phyloP scores from a whole-genome alignment of 2,888 invertebrate species.

The Cerastis leucographa region DNA sequence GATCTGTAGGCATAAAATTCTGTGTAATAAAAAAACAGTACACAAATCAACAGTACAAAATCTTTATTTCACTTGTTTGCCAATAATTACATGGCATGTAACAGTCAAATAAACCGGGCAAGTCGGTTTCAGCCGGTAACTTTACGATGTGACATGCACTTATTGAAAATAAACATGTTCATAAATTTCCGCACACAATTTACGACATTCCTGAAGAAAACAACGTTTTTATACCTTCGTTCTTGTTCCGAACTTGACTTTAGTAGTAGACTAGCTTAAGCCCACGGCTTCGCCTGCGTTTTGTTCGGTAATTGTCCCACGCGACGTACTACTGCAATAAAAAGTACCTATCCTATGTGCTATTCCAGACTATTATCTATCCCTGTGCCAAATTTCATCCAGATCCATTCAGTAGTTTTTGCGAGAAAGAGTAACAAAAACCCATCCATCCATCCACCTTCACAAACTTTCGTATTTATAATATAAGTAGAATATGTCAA shows the following conservation, averaged over 20 bases:
- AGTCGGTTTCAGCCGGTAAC: constrained; percentile 22
- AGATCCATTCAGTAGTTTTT: no score
- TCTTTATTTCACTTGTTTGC: not conserved
- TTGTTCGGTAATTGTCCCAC: no score
- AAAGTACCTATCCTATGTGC: no score
- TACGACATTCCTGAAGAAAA: constrained; percentile 56
- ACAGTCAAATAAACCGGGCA: constrained; percentile 29
- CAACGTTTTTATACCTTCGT: constrained; percentile 49
- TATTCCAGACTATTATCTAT: no score
- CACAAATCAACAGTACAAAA: not conserved
- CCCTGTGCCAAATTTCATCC: no score
- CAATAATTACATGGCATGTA: constrained; percentile 53
- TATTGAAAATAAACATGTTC: constrained; percentile 57
- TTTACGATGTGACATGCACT: constrained; percentile 56
- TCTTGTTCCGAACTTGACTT: constrained; percentile 33
- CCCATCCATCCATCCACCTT: no score
- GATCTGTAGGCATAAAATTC: not conserved
- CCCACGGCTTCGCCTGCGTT: no score
- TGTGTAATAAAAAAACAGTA: not conserved
- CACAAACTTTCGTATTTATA: no score
- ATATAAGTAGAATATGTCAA: not conserved
- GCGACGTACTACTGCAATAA: no score
- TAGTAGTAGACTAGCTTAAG: constrained; percentile 4
- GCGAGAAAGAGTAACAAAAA: no score
- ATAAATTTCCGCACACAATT: constrained; percentile 47